phyloP scores from a whole-genome alignment of 2,888 invertebrate genomes.

The Lutraria lutraria region DNA sequence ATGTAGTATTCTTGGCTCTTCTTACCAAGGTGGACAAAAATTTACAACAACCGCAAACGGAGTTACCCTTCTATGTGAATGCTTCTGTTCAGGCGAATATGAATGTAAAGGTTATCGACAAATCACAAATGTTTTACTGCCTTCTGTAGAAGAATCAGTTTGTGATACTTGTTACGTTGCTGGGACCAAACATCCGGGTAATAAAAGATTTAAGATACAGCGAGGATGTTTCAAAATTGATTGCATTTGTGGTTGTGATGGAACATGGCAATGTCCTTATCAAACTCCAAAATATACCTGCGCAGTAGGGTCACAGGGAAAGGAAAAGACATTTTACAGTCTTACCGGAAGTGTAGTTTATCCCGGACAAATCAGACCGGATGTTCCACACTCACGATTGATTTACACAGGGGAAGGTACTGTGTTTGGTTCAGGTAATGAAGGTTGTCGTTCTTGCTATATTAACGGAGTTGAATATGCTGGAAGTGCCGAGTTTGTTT shows the following conservation, averaged over 20 bases:
- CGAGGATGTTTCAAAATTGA: constrained; percentile 75
- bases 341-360: constrained; percentile 61
- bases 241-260: constrained; percentile 80
- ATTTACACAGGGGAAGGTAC: constrained; percentile 68
- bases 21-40: constrained; percentile 70
- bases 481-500: constrained; percentile 74
- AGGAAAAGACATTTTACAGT: constrained; percentile 47
- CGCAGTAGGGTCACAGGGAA: background rate
- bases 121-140: constrained; percentile 58
- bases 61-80: constrained; percentile 75
- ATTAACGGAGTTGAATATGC: constrained; percentile 66
- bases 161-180: constrained; percentile 75
- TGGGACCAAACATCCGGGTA: constrained; percentile 70
- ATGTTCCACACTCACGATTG: constrained; percentile 29
- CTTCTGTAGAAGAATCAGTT: constrained; percentile 58
- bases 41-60: constrained; percentile 76
- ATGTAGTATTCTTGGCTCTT: constrained; percentile 74
- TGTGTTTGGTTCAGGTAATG: constrained; percentile 53
- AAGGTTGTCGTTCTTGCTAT: constrained; percentile 64
- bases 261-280: constrained; percentile 79
- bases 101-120: constrained; percentile 62
- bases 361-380: constrained; percentile 31
- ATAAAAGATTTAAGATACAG: constrained; percentile 73
- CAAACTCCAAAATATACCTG: constrained; percentile 52
- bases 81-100: constrained; percentile 78